These are phyloP conservation scores for Busseola fusca DNA, from an alignment of 2,888 invertebrate genomes.

Conservation along the genomic window DNA sequence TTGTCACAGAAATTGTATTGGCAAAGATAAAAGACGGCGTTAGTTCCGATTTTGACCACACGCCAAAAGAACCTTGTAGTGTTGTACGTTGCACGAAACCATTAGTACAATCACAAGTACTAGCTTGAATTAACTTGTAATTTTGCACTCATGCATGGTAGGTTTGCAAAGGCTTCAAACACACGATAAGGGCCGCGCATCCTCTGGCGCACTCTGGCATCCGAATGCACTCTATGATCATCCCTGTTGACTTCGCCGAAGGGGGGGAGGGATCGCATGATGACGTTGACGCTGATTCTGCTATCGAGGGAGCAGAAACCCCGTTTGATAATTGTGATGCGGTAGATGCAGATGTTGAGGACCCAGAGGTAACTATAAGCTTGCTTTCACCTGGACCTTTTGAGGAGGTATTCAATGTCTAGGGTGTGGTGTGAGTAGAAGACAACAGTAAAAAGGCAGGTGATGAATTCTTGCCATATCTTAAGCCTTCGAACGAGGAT, in stretches of 20 bases:
- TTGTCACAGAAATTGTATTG: neutral
- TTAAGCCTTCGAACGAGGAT: neutral
- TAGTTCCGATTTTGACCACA: neutral
- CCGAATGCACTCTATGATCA: conserved; percentile 71
- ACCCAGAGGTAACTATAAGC: conserved; percentile 36
- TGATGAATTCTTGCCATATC: neutral
- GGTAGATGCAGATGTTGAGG: conserved; percentile 4
- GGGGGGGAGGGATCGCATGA: conserved; percentile 4
- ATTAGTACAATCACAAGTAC: neutral
- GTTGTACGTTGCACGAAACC: neutral
- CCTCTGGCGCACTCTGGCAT: conserved; percentile 68
- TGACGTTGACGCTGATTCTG: conserved; percentile 14
- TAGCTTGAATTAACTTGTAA: conserved; percentile 35
- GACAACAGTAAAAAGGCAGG: neutral
- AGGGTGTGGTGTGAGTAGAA: neutral
- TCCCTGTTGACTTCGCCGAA: conserved; percentile 30
- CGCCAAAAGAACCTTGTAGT: neutral
- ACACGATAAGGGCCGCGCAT: conserved; percentile 62
- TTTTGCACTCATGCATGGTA: conserved; percentile 74
- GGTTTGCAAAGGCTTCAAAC: conserved; percentile 73
- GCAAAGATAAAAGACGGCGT: neutral
- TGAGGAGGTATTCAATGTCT: neutral
- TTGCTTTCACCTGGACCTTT: conserved; percentile 15
- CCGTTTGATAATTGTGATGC: neutral
- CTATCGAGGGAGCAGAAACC: neutral